Evolutionary conservation across 1,140 invertebrate genomes (phyloP), one percentile per base, ranked within the genome.

Genomic region (Micrasema minimum): DNA sequence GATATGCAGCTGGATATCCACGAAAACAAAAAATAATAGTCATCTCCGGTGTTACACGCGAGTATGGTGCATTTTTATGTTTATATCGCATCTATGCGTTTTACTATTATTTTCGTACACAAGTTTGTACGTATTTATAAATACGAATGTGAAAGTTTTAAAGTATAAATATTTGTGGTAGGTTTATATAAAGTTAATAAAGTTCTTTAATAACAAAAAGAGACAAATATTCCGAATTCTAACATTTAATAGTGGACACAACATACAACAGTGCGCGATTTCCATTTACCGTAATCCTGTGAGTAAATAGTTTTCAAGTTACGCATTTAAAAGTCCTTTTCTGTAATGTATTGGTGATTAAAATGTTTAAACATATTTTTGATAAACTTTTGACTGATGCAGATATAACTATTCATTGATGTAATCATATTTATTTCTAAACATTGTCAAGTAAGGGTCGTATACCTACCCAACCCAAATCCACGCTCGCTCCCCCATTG

Each of bases 401-500:
- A 45, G 11, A 45, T 45, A 45, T 45, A n/a, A 16, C 2, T 45
- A 45, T 45, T 12, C 41, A 45, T 45, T 45, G 41, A 45, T n/a
- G 14, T 45, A 45, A 2, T 45, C 2, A 31, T 31, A 31, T 31
- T 4, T 31, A 31, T 59, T 59, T 38, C 55, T 38, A 65, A 67
- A 67, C 50, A 53, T 67, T 51, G 37, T 59, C 53, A 12, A 55
- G 46, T 61, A 61, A 69, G 67, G 67, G 67, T 69, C 67, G 57
- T 69, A 46, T 45, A 69, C 67, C 67, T 69, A 62, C 22, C 6
- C 7, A 31, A 62, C 22, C 6, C 7, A 31, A 31, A 31, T 62
- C 31, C 53, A 69, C 23, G 67, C 67, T 66, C 70, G 55, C 67
- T 66, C 70, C 68, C 68, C 69, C 57, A 62, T 59, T 67, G 22